Conservation (phyloP, 37 sponge, comb jelly and placozoan genomes). For the Cliona cf. orientalis region DNA sequence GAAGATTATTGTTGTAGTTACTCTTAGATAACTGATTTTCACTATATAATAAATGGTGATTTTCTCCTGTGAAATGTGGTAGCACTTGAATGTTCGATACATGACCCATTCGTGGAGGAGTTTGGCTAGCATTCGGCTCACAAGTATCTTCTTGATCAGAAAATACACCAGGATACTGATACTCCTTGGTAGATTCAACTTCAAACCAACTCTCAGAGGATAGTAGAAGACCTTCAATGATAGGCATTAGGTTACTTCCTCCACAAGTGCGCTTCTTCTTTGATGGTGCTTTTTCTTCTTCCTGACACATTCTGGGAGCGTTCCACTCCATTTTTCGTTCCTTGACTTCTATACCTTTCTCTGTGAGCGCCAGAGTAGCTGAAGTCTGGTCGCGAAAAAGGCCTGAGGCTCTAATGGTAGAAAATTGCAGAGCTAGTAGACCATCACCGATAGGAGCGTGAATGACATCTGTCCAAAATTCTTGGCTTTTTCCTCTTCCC, state of each 20-base stretch:
- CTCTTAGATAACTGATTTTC: conserved; percentile 11
- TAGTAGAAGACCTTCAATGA: not conserved
- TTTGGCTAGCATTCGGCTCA: not conserved
- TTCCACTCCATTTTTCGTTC: too few relatives aligned
- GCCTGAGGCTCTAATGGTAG: conserved; percentile 1
- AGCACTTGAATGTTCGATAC: not conserved
- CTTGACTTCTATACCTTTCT: too few relatives aligned
- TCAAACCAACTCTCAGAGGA: conserved; percentile 10
- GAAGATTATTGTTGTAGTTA: not conserved
- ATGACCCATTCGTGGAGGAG: conserved; percentile 8
- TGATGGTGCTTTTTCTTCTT: not conserved
- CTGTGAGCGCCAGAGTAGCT: conserved; percentile 2
- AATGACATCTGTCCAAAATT: not conserved
- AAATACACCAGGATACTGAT: not conserved
- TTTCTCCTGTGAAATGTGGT: conserved; percentile 5
- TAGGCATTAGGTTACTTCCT: conserved; percentile 1
- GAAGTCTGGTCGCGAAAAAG: conserved; percentile 2
- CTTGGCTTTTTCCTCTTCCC: not conserved
- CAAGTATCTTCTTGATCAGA: not conserved
- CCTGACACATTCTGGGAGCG: too few relatives aligned
- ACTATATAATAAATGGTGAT: not conserved
- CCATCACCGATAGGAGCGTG: conserved; percentile 8
- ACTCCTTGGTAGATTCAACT: not conserved
- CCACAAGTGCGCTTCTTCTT: conserved; percentile 2
- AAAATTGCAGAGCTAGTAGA: not conserved